These are phyloP conservation scores for Euthynnus affinis DNA, from an alignment of 2,797 vertebrate species.

Conservation along the genomic window DNA sequence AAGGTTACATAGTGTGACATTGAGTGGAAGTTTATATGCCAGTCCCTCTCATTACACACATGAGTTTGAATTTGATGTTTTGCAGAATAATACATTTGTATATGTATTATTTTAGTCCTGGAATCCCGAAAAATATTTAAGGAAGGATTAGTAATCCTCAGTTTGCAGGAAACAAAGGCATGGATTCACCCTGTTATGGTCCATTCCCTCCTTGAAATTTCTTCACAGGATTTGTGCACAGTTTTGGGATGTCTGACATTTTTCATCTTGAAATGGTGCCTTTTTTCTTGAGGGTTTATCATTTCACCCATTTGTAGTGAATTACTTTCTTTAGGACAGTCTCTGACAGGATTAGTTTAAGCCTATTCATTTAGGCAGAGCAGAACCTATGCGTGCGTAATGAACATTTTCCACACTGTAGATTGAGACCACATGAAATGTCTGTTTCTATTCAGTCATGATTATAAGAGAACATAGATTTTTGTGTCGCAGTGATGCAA, in stretches of 20 bases:
- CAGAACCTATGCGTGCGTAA: constrained; percentile 65
- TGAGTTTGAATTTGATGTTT: not conserved
- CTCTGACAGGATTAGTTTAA: constrained; percentile 64
- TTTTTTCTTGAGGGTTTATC: constrained; percentile 23
- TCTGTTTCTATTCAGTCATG: constrained; percentile 11
- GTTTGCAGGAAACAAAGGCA: constrained; percentile 5
- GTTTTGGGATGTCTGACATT: constrained; percentile 11
- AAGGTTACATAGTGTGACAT: not conserved
- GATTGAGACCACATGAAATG: constrained; percentile 29
- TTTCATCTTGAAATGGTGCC: constrained; percentile 8
- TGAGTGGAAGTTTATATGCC: not conserved
- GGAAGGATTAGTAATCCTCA: not conserved
- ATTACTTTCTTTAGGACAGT: constrained; percentile 43
- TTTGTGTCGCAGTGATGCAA: constrained; percentile 34
- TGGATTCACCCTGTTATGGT: not conserved
- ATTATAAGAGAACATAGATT: not conserved
- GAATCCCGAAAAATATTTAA: not conserved
- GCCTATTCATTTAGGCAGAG: constrained; percentile 60
- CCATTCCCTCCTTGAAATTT: not conserved
- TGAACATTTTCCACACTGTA: constrained; percentile 56
- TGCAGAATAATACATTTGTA: not conserved
- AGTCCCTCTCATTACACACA: not conserved
- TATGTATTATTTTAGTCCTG: not conserved
- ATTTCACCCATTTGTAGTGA: constrained; percentile 36
- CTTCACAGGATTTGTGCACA: constrained; percentile 5